A percentile compares a stretch with the other conserved stretches of the same genome.
These are phyloP conservation scores for Selene dorsalis DNA, from an alignment of 2,797 vertebrate genomes.

Conservation along the genomic window DNA sequence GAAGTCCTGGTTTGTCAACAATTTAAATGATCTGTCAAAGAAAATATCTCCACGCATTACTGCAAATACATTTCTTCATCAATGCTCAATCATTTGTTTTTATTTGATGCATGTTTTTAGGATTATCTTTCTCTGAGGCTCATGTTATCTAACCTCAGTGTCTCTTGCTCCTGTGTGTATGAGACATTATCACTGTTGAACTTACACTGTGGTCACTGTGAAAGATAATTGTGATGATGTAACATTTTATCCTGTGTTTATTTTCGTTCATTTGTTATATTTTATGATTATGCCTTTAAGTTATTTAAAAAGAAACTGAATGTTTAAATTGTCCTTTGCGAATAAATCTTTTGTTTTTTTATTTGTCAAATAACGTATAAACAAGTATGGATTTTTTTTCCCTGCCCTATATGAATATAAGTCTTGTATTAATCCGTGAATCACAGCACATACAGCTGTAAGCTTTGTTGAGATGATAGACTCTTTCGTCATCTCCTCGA, in stretches of 20 bases:
- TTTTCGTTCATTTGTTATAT: background rate
- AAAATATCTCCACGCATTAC: background rate
- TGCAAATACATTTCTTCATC: background rate
- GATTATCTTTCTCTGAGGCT: background rate
- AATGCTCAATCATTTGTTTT: background rate
- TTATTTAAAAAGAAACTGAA: too few species aligned
- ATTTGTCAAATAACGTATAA: background rate
- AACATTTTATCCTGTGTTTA: background rate
- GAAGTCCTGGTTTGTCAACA: too few species aligned
- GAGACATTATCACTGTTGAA: too few species aligned
- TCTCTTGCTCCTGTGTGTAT: too few species aligned
- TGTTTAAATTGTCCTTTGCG: too few species aligned
- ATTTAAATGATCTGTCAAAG: too few species aligned
- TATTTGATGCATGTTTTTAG: background rate
- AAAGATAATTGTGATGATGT: too few species aligned
- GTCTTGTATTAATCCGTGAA: too few species aligned
- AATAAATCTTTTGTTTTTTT: too few species aligned
- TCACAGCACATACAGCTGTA: background rate
- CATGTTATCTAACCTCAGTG: background rate
- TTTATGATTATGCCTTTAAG: background rate
- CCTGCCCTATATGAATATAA: background rate
- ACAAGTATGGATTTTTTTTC: background rate
- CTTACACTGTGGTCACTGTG: too few species aligned
- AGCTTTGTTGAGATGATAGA: slow-evolving; percentile 26
- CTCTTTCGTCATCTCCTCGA: slow-evolving; percentile 18